phyloP scores from a whole-genome alignment of 2,888 invertebrate species.

The Heteromurus nitidus region DNA sequence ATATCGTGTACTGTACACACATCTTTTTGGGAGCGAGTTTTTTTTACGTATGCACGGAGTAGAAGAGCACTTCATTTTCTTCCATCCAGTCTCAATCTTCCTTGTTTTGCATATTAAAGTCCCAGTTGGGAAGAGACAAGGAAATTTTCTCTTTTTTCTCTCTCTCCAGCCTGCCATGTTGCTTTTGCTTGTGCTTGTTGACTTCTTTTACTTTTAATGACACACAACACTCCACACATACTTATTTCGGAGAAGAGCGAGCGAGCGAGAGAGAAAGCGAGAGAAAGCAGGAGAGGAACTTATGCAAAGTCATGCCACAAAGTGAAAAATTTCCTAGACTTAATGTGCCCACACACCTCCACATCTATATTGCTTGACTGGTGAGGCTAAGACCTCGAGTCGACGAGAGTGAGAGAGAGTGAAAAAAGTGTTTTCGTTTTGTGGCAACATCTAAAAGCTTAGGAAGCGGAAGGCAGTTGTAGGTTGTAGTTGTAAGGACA shows the following conservation, averaged over 20 bases:
- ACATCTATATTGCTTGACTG: too few species aligned
- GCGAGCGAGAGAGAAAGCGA: not conserved
- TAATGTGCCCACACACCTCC: too few species aligned
- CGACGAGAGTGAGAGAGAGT: not conserved
- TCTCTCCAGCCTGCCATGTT: not conserved
- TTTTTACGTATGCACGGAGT: not conserved
- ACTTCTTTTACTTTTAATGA: constrained; percentile 43
- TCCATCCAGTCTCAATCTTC: not conserved
- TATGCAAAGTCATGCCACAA: not conserved
- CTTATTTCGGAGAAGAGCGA: not conserved
- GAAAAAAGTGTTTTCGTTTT: not conserved
- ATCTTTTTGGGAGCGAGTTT: not conserved
- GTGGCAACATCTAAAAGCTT: too few species aligned
- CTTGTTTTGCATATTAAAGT: too few species aligned
- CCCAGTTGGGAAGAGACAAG: too few species aligned
- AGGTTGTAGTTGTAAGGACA: not conserved
- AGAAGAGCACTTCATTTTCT: not conserved
- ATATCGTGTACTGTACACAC: not conserved
- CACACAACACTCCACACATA: not conserved
- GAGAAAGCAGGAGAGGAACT: not conserved
- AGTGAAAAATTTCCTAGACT: not conserved
- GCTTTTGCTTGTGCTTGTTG: constrained; percentile 26
- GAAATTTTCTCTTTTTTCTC: constrained; percentile 17
- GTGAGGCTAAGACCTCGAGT: too few species aligned
- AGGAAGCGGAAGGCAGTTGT: not conserved